Evolutionary conservation across 2,113 vertebrate species (phyloP), one percentile per base, ranked within the genome.

Genomic region (Marcusenius ussheri): DNA sequence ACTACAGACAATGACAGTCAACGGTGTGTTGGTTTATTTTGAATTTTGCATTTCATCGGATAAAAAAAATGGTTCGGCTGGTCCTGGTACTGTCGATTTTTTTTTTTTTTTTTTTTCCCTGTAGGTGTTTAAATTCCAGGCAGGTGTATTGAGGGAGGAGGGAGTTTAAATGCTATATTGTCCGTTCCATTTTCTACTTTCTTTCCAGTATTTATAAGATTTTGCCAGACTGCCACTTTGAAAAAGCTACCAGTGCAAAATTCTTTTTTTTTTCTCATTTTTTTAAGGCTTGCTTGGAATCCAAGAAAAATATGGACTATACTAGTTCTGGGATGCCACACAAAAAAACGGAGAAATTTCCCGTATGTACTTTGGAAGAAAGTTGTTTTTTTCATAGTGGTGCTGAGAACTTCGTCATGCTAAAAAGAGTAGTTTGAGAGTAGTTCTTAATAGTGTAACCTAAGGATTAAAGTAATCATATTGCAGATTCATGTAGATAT

Each of bases 241-340:
- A 89, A 88, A 90, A 92, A 94, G 90, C 92, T 93, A 89, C 90
- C 89, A 80, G 90, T 92, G 90, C 93, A 85, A 90, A 91, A 90
- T 58, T 91, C 3, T 53, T 53, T 53, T 19, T 53, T 51, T 50
- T 13, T 50, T 50, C 15, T 3, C 2, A 2, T 89, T 49, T n/a
- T 91, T 92, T 92, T 92, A 56, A 58, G 80, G 90, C 90, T 86
- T 92, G 90, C 96, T 96, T 97, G 96, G 96, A 96, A 97, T 97
- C 96, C 96, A 96, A 96, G 96, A 94, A 92, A 92, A 70, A 46
- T 92, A 91, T 94, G 93, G 95, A 96, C 96, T 96, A 96, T 95
- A 95, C 93, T 96, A 97, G 97, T 96, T 95, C 94, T 90, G 90
- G 91, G 88, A 89, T 92, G 85, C 77, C 91, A 56, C 90, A 77